Evolutionary conservation across 2,797 vertebrate species (phyloP).

Genomic region (Lacerta bilineata): DNA sequence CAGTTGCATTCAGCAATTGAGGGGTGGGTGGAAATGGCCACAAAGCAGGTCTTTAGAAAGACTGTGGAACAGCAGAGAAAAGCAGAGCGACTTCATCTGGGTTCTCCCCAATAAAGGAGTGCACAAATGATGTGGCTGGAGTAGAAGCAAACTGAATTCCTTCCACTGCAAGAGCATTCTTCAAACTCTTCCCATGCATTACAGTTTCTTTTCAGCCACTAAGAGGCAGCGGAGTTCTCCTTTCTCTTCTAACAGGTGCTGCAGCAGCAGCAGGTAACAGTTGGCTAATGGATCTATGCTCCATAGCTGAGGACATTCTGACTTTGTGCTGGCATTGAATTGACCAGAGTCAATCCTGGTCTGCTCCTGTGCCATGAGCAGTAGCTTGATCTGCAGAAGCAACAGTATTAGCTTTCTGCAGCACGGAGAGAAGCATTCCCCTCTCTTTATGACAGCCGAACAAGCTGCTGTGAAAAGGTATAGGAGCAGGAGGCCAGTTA

Average conservation of each 20-base stretch:
- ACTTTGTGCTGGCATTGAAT: neutral
- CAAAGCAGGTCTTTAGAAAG: neutral
- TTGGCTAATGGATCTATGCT: neutral
- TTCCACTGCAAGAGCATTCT: neutral
- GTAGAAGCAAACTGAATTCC: neutral
- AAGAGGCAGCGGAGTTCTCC: neutral
- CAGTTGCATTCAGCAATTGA: neutral
- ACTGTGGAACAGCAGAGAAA: no score
- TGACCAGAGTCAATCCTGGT: neutral
- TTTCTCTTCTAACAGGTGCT: neutral
- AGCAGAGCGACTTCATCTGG: neutral
- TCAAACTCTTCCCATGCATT: neutral
- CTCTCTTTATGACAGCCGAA: no score
- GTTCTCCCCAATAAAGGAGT: neutral
- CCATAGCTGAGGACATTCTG: neutral
- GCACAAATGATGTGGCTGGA: neutral
- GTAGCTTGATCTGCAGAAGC: neutral
- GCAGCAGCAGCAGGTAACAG: neutral
- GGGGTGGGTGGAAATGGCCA: neutral
- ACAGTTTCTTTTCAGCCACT: slow-evolving; percentile 9
- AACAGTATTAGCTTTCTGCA: neutral
- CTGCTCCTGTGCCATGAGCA: neutral
- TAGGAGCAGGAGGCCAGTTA: neutral
- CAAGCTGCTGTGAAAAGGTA: neutral
- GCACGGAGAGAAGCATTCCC: neutral